Conservation (phyloP, 2,888 invertebrate species). For the Chaetogeoica ovagalla region DNA sequence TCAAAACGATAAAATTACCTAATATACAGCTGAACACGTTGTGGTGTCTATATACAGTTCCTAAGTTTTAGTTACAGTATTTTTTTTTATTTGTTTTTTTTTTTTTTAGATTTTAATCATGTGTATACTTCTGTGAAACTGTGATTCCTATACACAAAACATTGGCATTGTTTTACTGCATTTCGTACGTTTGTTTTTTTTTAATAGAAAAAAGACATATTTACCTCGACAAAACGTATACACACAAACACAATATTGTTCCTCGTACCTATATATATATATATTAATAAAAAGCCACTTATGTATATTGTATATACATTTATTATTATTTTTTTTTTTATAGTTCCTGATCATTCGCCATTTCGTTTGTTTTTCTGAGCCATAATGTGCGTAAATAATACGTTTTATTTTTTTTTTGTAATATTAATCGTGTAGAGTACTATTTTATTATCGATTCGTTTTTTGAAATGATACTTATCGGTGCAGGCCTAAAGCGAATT, state of each 20-base stretch:
- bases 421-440: background rate
- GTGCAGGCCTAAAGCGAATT: background rate
- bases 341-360: conserved; percentile 49
- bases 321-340: conserved; percentile 6
- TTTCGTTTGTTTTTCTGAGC: conserved; percentile 44
- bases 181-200: background rate
- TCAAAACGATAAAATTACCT: conserved; percentile 43
- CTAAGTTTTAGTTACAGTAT: conserved; percentile 51
- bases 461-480: background rate
- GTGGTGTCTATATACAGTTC: conserved; percentile 52
- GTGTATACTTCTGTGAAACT: conserved; percentile 48
- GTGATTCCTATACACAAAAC: conserved; percentile 44
- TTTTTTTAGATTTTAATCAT: conserved; percentile 39
- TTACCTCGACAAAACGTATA: conserved; percentile 23
- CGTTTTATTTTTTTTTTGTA: too few species aligned
- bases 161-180: conserved; percentile 42
- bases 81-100: conserved; percentile 20
- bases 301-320: background rate
- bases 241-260: conserved; percentile 22
- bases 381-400: conserved; percentile 12
- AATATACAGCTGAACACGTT: conserved; percentile 46
- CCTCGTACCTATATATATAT: conserved; percentile 36
- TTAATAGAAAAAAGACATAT: background rate
- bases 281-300: conserved; percentile 23
- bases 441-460: background rate